Evolutionary conservation across 2,888 invertebrate species (phyloP), one percentile per base, ranked within the genome.

Genomic region (Leucophenga montana): DNA sequence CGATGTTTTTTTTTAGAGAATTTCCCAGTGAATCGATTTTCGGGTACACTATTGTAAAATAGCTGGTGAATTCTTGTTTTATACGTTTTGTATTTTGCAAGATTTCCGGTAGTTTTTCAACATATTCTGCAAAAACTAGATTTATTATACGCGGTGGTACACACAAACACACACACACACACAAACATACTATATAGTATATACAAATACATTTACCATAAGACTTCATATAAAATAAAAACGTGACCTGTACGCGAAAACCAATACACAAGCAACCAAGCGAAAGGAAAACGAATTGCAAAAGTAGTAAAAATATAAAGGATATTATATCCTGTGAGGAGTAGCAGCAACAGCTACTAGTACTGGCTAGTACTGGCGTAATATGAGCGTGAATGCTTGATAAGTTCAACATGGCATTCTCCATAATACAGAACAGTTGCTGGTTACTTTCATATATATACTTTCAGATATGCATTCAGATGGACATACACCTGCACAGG

Each of bases 21-120:
- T 5, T 39, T 39, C 1, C 8, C 3, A 11, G 39, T 39, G 39
- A 1, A 3, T 39, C 11, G 39, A 39, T 39, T 39, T 39, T 39
- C 39, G 11, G 39, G 11, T 5, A 3, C 4, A 39, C 8, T 39
- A 39, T 39, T 39, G 39, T 39, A 39, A 5, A 39, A 39, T 39
- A 39, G 39, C 39, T 80, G 79, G 81, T 83, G 81, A 75, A 79
- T 83, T 80, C 77, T 69, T 59, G 66, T 71, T 75, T 75, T 39
- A 39, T 39, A 11, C 39, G 39, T 67, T 71, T 73, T 75, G 50
- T 72, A 68, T 72, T 79, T 77, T 72, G 68, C 68, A 70, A 73
- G 56, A 65, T 72, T 69, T 73, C 71, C 77, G 70, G 68, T 75
- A 75, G 75, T 73, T 74, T 71, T 75, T 73, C 74, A 75, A 73